Base-by-base conservation (phyloP, 2,888 invertebrate species). In the Rambutsinella grinnellia region DNA sequence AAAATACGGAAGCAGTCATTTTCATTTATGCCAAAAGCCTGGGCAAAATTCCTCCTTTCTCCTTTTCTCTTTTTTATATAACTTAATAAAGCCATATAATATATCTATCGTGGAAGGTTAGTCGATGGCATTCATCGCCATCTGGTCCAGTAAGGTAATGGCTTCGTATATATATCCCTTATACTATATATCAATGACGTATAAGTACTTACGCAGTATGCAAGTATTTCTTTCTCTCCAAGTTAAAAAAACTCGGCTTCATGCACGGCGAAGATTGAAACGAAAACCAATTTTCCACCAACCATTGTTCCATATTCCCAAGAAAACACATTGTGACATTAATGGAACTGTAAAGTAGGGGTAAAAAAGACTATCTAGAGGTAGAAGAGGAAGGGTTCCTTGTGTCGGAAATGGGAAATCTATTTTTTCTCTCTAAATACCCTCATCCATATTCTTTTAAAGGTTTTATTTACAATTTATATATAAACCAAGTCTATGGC, bases 241-340 rank as follows among this genome's bases (percentile, higher is more conserved):
- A n/a, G n/a, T n/a, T n/a, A n/a, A n/a, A n/a, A 19, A 63, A 70
- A 70, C 53, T 44, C 36, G 56, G 70, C 44, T 60, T 56, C 53
- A 56, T 70, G 62, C 62, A 56, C 21, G 62, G 56, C 15, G 56
- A 70, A 62, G 70, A 70, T 70, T 70, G 70, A 70, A 70, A 62
- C 62, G 70, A 70, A 70, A 70, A 70, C 47, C 70, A 70, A 70
- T 70, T 70, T 70, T 70, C 70, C 69, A 60, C 76, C 75, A 75
- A 57, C 54, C 58, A 60, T 69, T 76, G 69, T 76, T 62, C 57
- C 44, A 67, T 67, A 67, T 74, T 74, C 58, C 66, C 74, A 54
- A 66, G 65, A 58, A 65, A 74, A 74, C 60, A 60, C 66, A 49
- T 67, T 61, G 62, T 75, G 74, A 67, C 61, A 75, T 68, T 75